Conservation (phyloP, 2,888 invertebrate species). For the Nyleta sp. region DNA sequence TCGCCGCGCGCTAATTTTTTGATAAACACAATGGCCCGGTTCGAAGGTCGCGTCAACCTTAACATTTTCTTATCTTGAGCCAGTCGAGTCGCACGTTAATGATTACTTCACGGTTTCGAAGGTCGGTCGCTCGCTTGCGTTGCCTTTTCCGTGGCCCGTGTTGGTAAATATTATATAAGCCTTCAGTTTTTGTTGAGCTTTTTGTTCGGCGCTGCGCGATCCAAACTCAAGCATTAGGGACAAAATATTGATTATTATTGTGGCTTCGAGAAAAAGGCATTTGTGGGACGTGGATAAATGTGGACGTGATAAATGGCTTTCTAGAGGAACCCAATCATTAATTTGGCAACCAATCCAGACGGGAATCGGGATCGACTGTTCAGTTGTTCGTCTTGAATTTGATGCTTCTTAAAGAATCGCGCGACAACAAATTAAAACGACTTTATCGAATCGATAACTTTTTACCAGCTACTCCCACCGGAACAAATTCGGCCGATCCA, state of each 20-base stretch:
- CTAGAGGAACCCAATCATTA: not conserved
- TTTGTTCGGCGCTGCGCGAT: not conserved
- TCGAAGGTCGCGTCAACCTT: constrained; percentile 40
- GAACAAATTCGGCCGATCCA: too few relatives aligned
- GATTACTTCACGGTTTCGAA: constrained; percentile 4
- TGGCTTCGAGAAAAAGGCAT: not conserved
- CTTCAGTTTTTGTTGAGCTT: not conserved
- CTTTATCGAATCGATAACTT: too few relatives aligned
- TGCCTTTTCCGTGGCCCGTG: not conserved
- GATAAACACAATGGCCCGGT: constrained; percentile 14
- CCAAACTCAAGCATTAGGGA: not conserved
- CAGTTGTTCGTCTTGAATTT: too few relatives aligned
- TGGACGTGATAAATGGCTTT: not conserved
- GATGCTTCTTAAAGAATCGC: too few relatives aligned
- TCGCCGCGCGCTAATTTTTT: constrained; percentile 41
- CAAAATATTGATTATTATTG: not conserved
- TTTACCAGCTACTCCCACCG: too few relatives aligned
- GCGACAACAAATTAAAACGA: too few relatives aligned
- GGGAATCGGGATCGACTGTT: too few relatives aligned
- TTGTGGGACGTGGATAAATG: constrained; percentile 1
- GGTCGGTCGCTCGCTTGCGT: not conserved
- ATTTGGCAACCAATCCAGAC: too few relatives aligned
- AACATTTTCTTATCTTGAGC: constrained; percentile 40
- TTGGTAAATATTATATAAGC: constrained; percentile 17
- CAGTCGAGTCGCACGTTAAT: constrained; percentile 18